Evolutionary conservation across 1,140 invertebrate genomes (phyloP).

Genomic region (Drosophila asahinai): DNA sequence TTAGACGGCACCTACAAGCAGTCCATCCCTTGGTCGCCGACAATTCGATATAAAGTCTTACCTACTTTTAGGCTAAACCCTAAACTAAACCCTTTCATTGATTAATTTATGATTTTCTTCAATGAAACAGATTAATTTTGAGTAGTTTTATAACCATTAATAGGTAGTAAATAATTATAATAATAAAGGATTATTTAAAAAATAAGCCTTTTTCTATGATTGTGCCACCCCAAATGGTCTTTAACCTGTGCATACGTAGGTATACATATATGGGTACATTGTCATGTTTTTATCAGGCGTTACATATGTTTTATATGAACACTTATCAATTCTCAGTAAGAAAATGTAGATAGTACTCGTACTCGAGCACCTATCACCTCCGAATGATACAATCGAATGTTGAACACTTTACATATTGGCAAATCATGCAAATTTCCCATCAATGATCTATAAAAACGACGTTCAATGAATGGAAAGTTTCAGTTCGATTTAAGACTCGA

Average conservation of each 20-base stretch:
- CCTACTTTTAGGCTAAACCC: slow-evolving; percentile 32
- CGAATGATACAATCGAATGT: slow-evolving; percentile 47
- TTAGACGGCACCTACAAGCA: neutral
- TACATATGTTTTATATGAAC: slow-evolving; percentile 41
- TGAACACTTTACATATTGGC: slow-evolving; percentile 53
- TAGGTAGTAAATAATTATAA: neutral
- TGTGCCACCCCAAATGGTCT: slow-evolving; percentile 6
- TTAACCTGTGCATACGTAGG: slow-evolving; percentile 4
- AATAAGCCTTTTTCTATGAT: neutral
- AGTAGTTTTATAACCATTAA: neutral
- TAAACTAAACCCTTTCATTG: neutral
- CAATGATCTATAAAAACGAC: slow-evolving; percentile 35
- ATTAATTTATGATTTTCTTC: neutral
- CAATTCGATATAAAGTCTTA: neutral
- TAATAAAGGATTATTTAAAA: neutral
- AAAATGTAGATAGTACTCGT: slow-evolving; percentile 32
- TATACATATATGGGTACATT: slow-evolving; percentile 1
- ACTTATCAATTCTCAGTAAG: slow-evolving; percentile 59
- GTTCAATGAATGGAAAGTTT: slow-evolving; percentile 34
- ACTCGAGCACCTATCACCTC: slow-evolving; percentile 24
- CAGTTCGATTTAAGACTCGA: slow-evolving; percentile 34
- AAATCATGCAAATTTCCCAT: slow-evolving; percentile 56
- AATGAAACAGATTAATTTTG: neutral
- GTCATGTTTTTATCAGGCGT: slow-evolving; percentile 32
- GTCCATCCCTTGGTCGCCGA: neutral